Conservation (phyloP, 2,888 invertebrate genomes). For the Drosophila anceps region DNA sequence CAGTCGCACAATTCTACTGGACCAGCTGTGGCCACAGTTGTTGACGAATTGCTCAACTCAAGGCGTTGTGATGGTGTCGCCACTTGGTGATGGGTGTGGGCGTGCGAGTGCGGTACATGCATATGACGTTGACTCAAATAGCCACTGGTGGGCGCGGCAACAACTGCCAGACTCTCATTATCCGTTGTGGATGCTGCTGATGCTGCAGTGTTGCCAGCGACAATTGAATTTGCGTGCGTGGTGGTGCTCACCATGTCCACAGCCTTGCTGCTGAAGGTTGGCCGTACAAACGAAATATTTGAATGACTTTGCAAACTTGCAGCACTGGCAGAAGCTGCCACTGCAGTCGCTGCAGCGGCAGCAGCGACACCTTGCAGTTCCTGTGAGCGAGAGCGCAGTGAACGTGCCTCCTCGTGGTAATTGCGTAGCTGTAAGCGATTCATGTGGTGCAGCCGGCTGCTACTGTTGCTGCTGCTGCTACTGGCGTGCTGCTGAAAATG, state of each 20-base stretch:
- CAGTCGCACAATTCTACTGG: slow-evolving; percentile 82
- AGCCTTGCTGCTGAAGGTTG: slow-evolving; percentile 80
- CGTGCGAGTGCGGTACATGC: slow-evolving; percentile 47
- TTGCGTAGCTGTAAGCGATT: slow-evolving; percentile 73
- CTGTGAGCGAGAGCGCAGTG: slow-evolving; percentile 72
- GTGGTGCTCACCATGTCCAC: slow-evolving; percentile 81
- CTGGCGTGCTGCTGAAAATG: slow-evolving; percentile 62
- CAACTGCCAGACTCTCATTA: slow-evolving; percentile 31
- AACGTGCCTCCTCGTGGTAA: slow-evolving; percentile 74
- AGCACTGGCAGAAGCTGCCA: slow-evolving; percentile 20
- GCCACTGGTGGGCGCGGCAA: slow-evolving; percentile 26
- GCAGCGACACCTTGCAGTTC: slow-evolving; percentile 60
- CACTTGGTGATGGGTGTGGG: slow-evolving; percentile 52
- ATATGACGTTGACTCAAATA: slow-evolving; percentile 59
- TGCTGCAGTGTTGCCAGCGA: slow-evolving; percentile 14
- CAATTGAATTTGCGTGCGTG: slow-evolving; percentile 49
- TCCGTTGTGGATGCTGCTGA: slow-evolving; percentile 32
- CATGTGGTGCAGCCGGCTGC: slow-evolving; percentile 57
- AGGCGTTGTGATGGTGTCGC: slow-evolving; percentile 47
- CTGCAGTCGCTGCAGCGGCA: slow-evolving; percentile 24
- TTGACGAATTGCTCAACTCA: slow-evolving; percentile 50
- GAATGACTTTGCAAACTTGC: slow-evolving; percentile 59
- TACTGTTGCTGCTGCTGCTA: slow-evolving; percentile 39
- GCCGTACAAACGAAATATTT: slow-evolving; percentile 82
- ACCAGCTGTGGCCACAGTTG: slow-evolving; percentile 31